phyloP scores from a whole-genome alignment of 2,797 vertebrate genomes.

The Borostomias antarcticus region DNA sequence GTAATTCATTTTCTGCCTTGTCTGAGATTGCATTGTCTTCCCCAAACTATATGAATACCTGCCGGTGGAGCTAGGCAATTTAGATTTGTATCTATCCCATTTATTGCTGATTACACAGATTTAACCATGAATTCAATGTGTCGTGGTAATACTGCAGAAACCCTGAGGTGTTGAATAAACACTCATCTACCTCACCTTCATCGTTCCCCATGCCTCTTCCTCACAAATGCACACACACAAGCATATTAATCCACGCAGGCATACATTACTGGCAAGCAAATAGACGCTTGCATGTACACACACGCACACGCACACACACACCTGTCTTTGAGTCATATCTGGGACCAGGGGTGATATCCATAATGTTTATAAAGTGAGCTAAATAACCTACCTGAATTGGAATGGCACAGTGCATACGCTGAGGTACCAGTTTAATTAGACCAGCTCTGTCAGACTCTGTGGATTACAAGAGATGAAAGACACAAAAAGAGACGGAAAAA shows the following conservation, averaged over 20 bases:
- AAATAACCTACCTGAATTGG: slow-evolving; percentile 3
- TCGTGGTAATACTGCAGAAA: slow-evolving; percentile 24
- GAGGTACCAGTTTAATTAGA: slow-evolving; percentile 20
- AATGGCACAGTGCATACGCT: not conserved
- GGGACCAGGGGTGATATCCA: not conserved
- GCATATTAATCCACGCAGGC: not conserved
- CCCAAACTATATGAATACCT: slow-evolving; percentile 47
- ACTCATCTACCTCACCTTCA: not conserved
- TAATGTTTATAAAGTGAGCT: not conserved
- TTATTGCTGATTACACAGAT: slow-evolving; percentile 32
- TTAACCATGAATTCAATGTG: slow-evolving; percentile 5
- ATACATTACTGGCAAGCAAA: slow-evolving; percentile 8
- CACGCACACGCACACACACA: slow-evolving; percentile 3
- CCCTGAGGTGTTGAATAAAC: slow-evolving; percentile 18
- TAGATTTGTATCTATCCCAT: slow-evolving; percentile 55
- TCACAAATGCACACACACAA: not conserved
- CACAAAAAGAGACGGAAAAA: not conserved
- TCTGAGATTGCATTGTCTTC: slow-evolving; percentile 46
- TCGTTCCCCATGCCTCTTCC: not conserved
- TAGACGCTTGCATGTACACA: not conserved
- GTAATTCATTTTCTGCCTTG: slow-evolving; percentile 48
- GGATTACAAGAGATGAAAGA: slow-evolving; percentile 34
- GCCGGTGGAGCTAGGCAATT: slow-evolving; percentile 37
- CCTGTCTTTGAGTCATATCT: not conserved
- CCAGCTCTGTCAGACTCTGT: slow-evolving; percentile 19